phyloP scores from a whole-genome alignment of 2,888 invertebrate species.

The Drosophila villosipedis region DNA sequence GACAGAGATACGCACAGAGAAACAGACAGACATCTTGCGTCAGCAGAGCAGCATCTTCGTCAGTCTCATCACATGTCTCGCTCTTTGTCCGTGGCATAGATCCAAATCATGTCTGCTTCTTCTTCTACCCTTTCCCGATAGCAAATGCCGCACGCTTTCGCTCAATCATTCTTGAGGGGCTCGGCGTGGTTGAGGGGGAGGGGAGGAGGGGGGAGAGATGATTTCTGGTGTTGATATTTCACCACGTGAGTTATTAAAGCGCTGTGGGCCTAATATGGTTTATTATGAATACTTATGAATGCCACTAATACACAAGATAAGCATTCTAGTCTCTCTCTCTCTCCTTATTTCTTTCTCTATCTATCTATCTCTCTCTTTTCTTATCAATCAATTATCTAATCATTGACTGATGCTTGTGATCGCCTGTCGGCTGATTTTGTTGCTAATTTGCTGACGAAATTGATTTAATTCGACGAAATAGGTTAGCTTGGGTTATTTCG shows the following conservation, averaged over 20 bases:
- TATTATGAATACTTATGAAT: too few relatives aligned
- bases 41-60: constrained; percentile 20
- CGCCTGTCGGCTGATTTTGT: constrained; percentile 19
- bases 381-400: not conserved
- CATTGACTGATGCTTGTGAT: not conserved
- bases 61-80: constrained; percentile 4
- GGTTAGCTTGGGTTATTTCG: too few relatives aligned
- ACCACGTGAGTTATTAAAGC: constrained; percentile 34
- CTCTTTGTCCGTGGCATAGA: constrained; percentile 35
- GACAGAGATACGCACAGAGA: not conserved
- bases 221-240: not conserved
- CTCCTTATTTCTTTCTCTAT: not conserved
- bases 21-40: constrained; percentile 14
- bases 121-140: not conserved
- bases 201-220: not conserved
- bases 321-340: not conserved
- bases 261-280: not conserved
- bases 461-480: not conserved
- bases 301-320: not conserved
- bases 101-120: constrained; percentile 25
- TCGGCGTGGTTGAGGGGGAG: not conserved
- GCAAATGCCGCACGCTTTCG: constrained; percentile 41
- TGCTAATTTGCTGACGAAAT: constrained; percentile 13
- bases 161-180: constrained; percentile 42
- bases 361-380: not conserved